A percentile compares a stretch with the other conserved stretches of the same genome.
phyloP scores from a whole-genome alignment of 2,888 invertebrate species.

The Andrena minutula region DNA sequence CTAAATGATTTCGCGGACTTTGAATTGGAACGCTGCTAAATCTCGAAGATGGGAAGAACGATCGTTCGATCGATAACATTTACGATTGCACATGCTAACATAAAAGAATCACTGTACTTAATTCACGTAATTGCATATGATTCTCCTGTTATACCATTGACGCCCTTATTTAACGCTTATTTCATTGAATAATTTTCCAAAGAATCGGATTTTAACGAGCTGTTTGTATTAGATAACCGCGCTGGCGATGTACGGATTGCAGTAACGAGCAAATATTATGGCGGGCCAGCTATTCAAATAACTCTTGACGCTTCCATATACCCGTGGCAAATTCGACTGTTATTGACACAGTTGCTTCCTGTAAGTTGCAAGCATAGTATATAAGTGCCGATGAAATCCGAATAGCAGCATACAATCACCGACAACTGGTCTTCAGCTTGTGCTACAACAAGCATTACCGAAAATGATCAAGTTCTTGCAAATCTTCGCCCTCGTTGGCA shows the following conservation, averaged over 20 bases:
- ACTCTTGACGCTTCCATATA: not conserved
- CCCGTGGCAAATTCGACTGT: not conserved
- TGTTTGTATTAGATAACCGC: conserved; percentile 52
- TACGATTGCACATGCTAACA: too few relatives aligned
- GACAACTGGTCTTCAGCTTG: not conserved
- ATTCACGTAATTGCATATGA: not conserved
- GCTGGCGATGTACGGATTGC: not conserved
- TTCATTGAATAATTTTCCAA: conserved; percentile 3
- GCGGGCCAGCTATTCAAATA: conserved; percentile 16
- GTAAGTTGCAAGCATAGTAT: conserved; percentile 19
- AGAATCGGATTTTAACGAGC: conserved; percentile 19
- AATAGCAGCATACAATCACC: conserved; percentile 14
- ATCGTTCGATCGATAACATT: too few relatives aligned
- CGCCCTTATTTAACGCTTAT: not conserved
- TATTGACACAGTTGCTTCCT: conserved; percentile 55
- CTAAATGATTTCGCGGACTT: not conserved
- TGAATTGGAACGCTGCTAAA: too few relatives aligned
- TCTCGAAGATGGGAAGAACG: too few relatives aligned
- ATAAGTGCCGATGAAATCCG: conserved; percentile 29
- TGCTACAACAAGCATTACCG: not conserved
- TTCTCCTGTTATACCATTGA: not conserved
- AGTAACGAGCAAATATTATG: conserved; percentile 42
- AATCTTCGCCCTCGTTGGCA: conserved; percentile 40
- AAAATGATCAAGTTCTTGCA: conserved; percentile 42
- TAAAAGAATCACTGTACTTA: not conserved